phyloP scores from a whole-genome alignment of 2,888 invertebrate species.

The Dione juno region DNA sequence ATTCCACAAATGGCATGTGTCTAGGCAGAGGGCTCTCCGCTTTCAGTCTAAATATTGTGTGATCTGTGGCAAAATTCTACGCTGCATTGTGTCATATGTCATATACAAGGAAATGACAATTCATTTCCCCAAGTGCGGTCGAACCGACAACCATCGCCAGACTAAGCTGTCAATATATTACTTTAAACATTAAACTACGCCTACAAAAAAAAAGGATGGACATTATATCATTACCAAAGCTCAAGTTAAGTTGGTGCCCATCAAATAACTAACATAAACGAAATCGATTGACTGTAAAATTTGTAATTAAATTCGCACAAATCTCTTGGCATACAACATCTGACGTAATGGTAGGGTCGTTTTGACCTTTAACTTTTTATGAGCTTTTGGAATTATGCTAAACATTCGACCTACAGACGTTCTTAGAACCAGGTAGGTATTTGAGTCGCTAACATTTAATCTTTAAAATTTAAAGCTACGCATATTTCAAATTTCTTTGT shows the following conservation, averaged over 20 bases:
- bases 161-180: too few relatives aligned
- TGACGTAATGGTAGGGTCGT: slow-evolving; percentile 49
- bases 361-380: slow-evolving; percentile 54
- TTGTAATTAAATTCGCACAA: slow-evolving; percentile 32
- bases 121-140: too few relatives aligned
- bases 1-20: too few relatives aligned
- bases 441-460: slow-evolving; percentile 42
- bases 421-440: slow-evolving; percentile 52
- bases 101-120: too few relatives aligned
- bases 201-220: neutral
- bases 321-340: slow-evolving; percentile 25
- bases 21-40: too few relatives aligned
- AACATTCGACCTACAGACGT: slow-evolving; percentile 59
- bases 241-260: neutral
- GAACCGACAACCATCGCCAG: too few relatives aligned
- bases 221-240: slow-evolving; percentile 16
- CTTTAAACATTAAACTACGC: too few relatives aligned
- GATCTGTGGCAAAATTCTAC: too few relatives aligned
- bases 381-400: slow-evolving; percentile 52
- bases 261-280: slow-evolving; percentile 16
- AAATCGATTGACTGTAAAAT: slow-evolving; percentile 23
- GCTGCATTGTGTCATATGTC: too few relatives aligned
- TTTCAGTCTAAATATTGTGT: too few relatives aligned
- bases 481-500: slow-evolving; percentile 36
- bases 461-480: slow-evolving; percentile 32